Percentiles rank a stretch among this genome's conserved stretches.
Evolutionary conservation across 2,113 vertebrate species (phyloP).

Genomic region (Myotis davidii): DNA sequence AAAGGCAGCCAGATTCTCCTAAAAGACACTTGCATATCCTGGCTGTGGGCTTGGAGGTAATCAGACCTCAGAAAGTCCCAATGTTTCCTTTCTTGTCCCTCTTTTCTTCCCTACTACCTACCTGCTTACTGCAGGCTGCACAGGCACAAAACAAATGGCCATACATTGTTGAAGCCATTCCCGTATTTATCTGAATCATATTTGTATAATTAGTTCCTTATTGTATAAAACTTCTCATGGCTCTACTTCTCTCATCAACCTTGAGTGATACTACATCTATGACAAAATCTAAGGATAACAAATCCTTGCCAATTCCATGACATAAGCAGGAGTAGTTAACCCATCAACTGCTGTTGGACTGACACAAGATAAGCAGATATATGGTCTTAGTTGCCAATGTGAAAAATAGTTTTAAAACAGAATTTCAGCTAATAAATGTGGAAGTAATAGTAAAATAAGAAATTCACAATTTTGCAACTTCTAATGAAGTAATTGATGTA

Average conservation of each 20-base stretch:
- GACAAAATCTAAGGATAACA: not conserved
- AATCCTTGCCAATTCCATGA: not conserved
- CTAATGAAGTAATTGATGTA: not conserved
- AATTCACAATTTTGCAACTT: not conserved
- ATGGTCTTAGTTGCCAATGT: not conserved
- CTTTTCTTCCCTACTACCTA: not conserved
- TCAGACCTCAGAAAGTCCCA: not conserved
- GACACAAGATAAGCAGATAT: not conserved
- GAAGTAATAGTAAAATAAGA: not conserved
- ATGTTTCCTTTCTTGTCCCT: not conserved
- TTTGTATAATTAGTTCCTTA: not conserved
- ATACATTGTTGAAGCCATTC: not conserved
- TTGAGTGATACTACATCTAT: not conserved
- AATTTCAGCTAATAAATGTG: not conserved
- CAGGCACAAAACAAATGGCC: not conserved
- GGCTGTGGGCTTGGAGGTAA: not conserved
- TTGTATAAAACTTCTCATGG: not conserved
- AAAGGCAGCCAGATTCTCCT: not conserved
- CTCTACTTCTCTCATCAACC: not conserved
- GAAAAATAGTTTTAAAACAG: not conserved
- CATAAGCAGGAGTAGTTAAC: not conserved
- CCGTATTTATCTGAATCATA: not conserved
- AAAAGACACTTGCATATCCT: not conserved
- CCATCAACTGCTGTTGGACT: not conserved
- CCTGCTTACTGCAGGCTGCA: not conserved